Conservation (phyloP, 1,140 invertebrate species). For the Atta cephalotes region DNA sequence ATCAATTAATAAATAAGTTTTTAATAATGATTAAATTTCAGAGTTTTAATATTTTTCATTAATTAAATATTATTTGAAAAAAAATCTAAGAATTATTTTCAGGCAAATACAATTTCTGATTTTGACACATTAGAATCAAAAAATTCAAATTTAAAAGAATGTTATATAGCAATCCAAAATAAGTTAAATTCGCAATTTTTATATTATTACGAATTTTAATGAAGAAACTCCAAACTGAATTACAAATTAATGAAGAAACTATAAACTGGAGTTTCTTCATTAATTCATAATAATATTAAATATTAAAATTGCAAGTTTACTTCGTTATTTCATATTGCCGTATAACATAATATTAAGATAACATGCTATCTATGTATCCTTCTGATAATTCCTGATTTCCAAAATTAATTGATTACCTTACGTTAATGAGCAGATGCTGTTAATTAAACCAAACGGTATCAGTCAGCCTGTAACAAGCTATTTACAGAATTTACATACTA, state of each 20-base stretch:
- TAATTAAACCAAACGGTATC: conserved; percentile 38
- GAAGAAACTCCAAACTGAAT: not conserved
- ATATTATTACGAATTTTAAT: not conserved
- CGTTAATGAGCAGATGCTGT: not conserved
- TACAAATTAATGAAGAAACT: not conserved
- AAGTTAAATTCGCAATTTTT: not conserved
- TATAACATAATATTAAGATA: not conserved
- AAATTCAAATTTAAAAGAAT: not conserved
- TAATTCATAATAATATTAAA: not conserved
- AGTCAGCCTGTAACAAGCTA: conserved; percentile 3
- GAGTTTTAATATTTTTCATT: too few species aligned
- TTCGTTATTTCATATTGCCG: not conserved
- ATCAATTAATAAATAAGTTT: not conserved
- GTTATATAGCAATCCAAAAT: not conserved
- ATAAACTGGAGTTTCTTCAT: not conserved
- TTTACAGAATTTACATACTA: conserved; percentile 45
- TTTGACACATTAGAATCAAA: not conserved
- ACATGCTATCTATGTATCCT: not conserved
- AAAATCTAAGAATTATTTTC: not conserved
- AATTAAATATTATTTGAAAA: not conserved
- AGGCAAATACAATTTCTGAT: not conserved
- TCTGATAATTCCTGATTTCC: not conserved
- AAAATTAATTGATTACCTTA: conserved; percentile 16
- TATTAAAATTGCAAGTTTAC: not conserved
- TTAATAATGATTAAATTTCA: not conserved